Conservation (phyloP, 2,797 vertebrate species). For the Characodon lateralis region DNA sequence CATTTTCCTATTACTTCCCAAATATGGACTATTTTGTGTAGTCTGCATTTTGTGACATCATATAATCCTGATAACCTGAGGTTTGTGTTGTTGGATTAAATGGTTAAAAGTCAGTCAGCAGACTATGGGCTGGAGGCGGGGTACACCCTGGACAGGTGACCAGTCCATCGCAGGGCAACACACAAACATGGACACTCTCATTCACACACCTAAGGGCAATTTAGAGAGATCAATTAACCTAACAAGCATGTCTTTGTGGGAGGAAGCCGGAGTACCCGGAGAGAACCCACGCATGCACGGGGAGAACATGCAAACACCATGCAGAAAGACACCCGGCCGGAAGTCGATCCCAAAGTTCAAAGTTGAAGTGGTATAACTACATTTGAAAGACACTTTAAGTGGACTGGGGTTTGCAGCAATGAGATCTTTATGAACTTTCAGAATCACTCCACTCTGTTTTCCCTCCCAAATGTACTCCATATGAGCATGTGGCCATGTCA, state of each 20-base stretch:
- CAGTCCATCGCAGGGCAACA: no score
- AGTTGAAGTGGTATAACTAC: not conserved
- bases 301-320: no score
- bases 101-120: not conserved
- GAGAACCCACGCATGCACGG: no score
- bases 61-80: not conserved
- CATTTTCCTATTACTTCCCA: not conserved
- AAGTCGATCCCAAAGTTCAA: no score
- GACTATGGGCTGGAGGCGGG: no score
- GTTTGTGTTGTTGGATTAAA: not conserved
- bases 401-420: not conserved
- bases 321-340: no score
- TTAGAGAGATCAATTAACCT: no score
- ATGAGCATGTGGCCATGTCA: slow-evolving; percentile 21
- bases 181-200: no score
- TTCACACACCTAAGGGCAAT: no score
- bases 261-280: no score
- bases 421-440: slow-evolving; percentile 4
- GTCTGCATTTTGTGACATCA: not conserved
- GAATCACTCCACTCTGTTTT: slow-evolving; percentile 4
- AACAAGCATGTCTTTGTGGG: no score
- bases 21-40: not conserved
- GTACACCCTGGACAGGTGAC: no score
- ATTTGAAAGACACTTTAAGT: not conserved
- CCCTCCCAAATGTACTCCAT: slow-evolving; percentile 21